These are phyloP conservation scores for Heterotis niloticus DNA, from an alignment of 2,113 vertebrate genomes.

Conservation along the genomic window DNA sequence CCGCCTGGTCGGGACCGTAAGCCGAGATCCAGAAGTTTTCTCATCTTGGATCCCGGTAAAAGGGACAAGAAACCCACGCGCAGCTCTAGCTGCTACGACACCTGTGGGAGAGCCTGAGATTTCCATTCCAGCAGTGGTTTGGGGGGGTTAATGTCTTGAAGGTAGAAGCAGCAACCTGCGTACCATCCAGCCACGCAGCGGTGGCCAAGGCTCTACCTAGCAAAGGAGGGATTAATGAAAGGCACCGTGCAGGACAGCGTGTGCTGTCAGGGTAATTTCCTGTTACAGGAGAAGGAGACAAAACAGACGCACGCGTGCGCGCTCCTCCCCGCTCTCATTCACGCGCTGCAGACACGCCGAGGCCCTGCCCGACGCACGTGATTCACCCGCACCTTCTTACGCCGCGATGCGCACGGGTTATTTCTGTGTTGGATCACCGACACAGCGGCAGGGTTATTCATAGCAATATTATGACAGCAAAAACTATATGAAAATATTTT, in stretches of 20 bases:
- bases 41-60: no score
- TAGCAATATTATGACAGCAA: not conserved
- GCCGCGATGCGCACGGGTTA: no score
- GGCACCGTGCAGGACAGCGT: not conserved
- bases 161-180: not conserved
- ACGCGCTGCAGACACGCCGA: not conserved
- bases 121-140: not conserved
- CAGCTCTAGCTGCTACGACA: no score
- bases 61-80: no score
- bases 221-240: not conserved
- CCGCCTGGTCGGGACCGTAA: no score
- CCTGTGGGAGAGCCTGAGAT: no score
- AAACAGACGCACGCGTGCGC: not conserved
- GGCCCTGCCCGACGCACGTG: not conserved
- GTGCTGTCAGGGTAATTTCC: slow-evolving; percentile 17
- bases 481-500: not conserved
- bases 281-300: not conserved
- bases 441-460: not conserved
- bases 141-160: no score
- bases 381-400: not conserved
- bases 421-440: not conserved
- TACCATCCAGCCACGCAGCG: not conserved
- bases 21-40: no score
- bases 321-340: not conserved
- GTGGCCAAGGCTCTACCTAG: not conserved